Conservation (phyloP, 2,888 invertebrate genomes). For the Ganaspis brasiliensis region DNA sequence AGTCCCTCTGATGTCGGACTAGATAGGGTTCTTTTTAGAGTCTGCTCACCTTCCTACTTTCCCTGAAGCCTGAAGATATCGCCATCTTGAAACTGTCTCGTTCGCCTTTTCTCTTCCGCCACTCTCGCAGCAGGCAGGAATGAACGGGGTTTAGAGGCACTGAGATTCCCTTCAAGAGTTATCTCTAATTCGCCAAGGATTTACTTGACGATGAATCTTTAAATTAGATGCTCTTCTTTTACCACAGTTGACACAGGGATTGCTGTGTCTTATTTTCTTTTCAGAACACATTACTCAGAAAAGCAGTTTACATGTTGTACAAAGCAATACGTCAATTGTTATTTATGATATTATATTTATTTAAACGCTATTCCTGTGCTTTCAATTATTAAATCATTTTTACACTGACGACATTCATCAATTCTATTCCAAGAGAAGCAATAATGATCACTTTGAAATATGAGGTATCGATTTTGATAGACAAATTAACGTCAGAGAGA, state of each 20-base stretch:
- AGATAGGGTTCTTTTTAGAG: conserved; percentile 58
- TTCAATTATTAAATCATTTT: too few relatives aligned
- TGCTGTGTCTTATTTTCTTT: background rate
- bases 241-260: background rate
- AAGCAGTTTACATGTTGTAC: too few relatives aligned
- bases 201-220: conserved; percentile 83
- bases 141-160: conserved; percentile 66
- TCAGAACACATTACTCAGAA: too few relatives aligned
- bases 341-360: too few relatives aligned
- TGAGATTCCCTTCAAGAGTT: conserved; percentile 80
- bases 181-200: conserved; percentile 84
- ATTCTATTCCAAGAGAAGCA: background rate
- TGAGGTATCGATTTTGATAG: conserved; percentile 23
- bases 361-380: too few relatives aligned
- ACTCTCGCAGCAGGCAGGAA: conserved; percentile 52
- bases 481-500: conserved; percentile 32
- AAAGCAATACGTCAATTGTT: too few relatives aligned
- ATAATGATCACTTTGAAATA: conserved; percentile 12
- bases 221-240: conserved; percentile 81
- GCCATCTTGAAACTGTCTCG: conserved; percentile 64
- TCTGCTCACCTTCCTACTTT: conserved; percentile 47
- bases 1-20: conserved; percentile 58
- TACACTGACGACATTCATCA: background rate
- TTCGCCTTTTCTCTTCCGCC: conserved; percentile 51
- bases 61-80: conserved; percentile 1